phyloP scores from a whole-genome alignment of 1,140 invertebrate genomes.

The Papilio helenus region DNA sequence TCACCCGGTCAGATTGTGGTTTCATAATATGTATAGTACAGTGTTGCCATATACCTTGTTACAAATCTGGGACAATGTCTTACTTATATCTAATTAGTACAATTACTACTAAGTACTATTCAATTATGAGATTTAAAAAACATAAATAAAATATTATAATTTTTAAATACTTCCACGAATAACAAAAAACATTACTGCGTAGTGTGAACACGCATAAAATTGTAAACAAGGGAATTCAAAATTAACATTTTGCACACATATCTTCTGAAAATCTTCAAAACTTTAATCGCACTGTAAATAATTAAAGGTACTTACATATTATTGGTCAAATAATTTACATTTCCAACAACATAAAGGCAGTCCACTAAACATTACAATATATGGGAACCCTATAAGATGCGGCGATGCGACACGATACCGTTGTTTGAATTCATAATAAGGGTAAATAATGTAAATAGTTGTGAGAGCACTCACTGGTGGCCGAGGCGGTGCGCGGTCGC shows the following conservation, averaged over 20 bases:
- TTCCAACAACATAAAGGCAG: not conserved
- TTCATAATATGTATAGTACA: conserved; percentile 43
- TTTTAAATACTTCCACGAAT: not conserved
- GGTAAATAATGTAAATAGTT: not conserved
- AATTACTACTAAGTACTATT: not conserved
- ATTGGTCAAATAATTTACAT: not conserved
- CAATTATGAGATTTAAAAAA: not conserved
- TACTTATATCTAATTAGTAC: not conserved
- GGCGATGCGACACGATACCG: not conserved
- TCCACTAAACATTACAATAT: conserved; percentile 12
- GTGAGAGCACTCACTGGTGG: conserved; percentile 61
- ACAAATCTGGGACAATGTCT: conserved; percentile 33
- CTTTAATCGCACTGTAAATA: not conserved
- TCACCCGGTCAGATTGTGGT: conserved; percentile 52
- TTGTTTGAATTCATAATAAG: conserved; percentile 14
- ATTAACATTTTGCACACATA: not conserved
- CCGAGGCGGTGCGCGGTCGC: conserved; percentile 83
- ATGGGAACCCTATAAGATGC: not conserved
- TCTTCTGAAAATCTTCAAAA: not conserved
- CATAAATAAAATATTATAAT: not conserved
- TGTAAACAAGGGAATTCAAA: not conserved
- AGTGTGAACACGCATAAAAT: not conserved
- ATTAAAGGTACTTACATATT: not conserved
- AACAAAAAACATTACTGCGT: not conserved
- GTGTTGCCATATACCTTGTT: conserved; percentile 35